phyloP scores from a whole-genome alignment of 2,888 invertebrate species.

The Petrolisthes cinctipes region DNA sequence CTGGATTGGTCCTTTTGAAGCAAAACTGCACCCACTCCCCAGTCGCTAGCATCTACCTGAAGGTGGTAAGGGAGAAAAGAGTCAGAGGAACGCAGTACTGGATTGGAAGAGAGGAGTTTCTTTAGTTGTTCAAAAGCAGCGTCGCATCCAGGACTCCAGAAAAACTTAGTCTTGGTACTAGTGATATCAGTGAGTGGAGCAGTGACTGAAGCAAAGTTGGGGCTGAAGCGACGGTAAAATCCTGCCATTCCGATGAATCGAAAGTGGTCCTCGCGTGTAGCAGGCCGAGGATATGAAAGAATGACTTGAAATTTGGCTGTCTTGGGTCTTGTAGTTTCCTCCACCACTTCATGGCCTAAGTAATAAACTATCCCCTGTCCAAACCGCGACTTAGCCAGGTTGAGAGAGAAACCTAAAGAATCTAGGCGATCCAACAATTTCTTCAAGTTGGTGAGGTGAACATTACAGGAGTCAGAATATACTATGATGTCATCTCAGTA shows the following conservation, averaged over 20 bases:
- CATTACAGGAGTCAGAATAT: background rate
- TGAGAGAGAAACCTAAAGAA: background rate
- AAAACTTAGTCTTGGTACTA: too few species aligned
- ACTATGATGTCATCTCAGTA: background rate
- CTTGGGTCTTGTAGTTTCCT: conserved; percentile 2
- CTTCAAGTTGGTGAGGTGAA: background rate
- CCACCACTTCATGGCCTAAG: background rate
- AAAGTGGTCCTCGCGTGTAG: background rate
- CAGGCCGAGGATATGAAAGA: background rate
- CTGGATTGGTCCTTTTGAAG: too few species aligned
- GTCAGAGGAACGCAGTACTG: too few species aligned
- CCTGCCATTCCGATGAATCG: conserved; percentile 9
- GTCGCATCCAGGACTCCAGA: too few species aligned
- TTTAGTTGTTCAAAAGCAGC: too few species aligned
- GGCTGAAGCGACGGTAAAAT: conserved; percentile 2
- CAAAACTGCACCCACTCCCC: too few species aligned
- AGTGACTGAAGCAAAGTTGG: too few species aligned
- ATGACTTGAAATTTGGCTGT: conserved; percentile 2
- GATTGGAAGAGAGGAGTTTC: too few species aligned
- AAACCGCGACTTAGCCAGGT: background rate
- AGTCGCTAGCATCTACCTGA: too few species aligned
- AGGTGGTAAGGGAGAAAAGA: too few species aligned
- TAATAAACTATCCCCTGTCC: background rate
- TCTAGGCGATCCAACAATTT: background rate
- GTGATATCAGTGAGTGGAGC: conserved; percentile 12